A percentile compares a stretch with the other conserved stretches of the same genome.
Conservation (phyloP, 1,140 invertebrate genomes). For the Pseudobourletiella spinata region DNA sequence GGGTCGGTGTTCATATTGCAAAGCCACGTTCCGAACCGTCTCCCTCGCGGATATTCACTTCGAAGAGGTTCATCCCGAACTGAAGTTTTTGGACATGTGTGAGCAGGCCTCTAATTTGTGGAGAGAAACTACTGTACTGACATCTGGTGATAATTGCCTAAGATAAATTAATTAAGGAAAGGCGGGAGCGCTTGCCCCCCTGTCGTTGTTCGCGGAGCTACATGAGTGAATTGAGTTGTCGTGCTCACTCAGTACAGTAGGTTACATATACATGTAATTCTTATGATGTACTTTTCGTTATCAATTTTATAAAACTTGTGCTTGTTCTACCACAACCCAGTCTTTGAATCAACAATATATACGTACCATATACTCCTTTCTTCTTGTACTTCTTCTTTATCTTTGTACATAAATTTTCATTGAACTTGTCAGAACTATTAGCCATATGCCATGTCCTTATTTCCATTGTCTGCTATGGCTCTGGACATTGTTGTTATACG, state of each 20-base stretch:
- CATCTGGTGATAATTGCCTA: neutral
- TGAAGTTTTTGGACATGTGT: constrained; percentile 9
- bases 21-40: neutral
- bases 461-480: too few species aligned
- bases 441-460: too few species aligned
- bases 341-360: too few species aligned
- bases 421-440: too few species aligned
- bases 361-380: too few species aligned
- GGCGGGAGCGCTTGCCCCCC: too few species aligned
- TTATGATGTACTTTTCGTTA: neutral
- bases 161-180: neutral
- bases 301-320: neutral
- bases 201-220: too few species aligned
- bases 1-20: constrained; percentile 1
- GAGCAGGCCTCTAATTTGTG: constrained; percentile 7
- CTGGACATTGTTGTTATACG: too few species aligned
- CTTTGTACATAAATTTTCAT: too few species aligned
- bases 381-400: too few species aligned
- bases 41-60: neutral
- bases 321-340: neutral
- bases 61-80: constrained; percentile 7
- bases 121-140: neutral
- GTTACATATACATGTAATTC: neutral
- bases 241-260: neutral
- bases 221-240: neutral